Conservation (phyloP, 2,797 vertebrate genomes). For the Myotis planiceps region DNA sequence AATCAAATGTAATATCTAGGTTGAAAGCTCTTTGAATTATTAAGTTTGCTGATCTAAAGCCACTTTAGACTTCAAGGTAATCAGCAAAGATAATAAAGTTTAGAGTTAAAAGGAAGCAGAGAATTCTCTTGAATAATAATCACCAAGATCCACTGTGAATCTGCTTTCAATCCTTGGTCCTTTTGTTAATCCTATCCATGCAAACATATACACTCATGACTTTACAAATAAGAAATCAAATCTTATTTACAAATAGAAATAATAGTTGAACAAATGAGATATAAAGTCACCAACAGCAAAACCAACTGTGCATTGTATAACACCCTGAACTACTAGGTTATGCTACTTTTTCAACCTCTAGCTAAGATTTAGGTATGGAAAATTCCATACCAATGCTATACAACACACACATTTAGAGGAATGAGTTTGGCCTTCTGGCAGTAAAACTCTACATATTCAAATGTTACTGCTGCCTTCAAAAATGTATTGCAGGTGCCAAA, state of each 20-base stretch:
- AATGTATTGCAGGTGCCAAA: not conserved
- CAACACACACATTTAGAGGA: not conserved
- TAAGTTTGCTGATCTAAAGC: conserved; percentile 5
- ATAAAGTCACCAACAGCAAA: not conserved
- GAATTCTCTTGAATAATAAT: conserved; percentile 27
- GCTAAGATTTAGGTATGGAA: not conserved
- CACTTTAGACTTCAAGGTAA: conserved; percentile 5
- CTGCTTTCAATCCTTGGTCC: not conserved
- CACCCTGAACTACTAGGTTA: not conserved
- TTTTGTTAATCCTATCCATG: not conserved
- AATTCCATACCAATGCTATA: not conserved
- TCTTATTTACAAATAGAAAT: conserved; percentile 29
- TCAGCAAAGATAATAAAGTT: conserved; percentile 13
- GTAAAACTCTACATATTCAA: not conserved
- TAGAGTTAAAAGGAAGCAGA: conserved; percentile 20
- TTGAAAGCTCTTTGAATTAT: not conserved
- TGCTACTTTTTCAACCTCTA: not conserved
- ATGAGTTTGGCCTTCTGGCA: not conserved
- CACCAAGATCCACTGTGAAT: not conserved
- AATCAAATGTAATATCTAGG: conserved; percentile 2
- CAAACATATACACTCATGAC: not conserved
- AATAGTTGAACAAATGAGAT: not conserved
- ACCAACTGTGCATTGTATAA: not conserved
- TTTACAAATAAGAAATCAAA: conserved; percentile 54
- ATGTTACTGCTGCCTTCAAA: not conserved